These are phyloP conservation scores for Chydorus sphaericus DNA, from an alignment of 2,888 invertebrate genomes.

Conservation along the genomic window DNA sequence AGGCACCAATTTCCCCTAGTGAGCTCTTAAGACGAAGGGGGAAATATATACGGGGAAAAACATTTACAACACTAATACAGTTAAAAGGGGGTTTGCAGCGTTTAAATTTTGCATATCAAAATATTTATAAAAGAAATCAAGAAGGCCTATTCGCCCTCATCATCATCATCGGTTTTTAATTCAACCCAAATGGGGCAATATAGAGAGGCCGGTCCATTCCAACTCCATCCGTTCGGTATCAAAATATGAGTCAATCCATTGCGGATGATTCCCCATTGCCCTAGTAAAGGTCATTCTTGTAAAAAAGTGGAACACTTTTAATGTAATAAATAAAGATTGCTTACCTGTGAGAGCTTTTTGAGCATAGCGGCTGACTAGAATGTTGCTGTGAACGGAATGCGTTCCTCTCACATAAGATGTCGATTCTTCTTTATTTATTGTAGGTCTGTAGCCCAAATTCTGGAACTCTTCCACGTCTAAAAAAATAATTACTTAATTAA, in stretches of 20 bases:
- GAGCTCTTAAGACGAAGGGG: background rate
- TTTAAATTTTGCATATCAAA: background rate
- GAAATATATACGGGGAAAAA: background rate
- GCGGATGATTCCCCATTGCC: constrained; percentile 39
- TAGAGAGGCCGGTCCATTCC: constrained; percentile 62
- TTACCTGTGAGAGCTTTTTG: constrained; percentile 13
- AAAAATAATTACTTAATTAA: too few relatives aligned
- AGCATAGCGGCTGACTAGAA: constrained; percentile 14
- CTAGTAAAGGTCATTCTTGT: background rate
- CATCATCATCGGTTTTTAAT: constrained; percentile 28
- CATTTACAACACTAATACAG: background rate
- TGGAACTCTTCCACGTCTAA: constrained; percentile 12
- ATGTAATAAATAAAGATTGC: background rate
- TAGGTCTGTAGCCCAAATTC: constrained; percentile 11
- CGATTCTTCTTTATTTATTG: constrained; percentile 1
- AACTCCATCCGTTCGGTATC: constrained; percentile 68
- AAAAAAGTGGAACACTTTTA: background rate
- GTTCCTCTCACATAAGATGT: background rate
- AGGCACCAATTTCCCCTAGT: background rate
- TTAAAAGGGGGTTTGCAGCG: background rate
- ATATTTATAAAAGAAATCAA: background rate
- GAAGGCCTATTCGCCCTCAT: constrained; percentile 13
- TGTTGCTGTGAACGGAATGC: constrained; percentile 3
- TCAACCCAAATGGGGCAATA: constrained; percentile 67
- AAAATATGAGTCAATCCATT: constrained; percentile 58